A percentile compares a stretch with the other conserved stretches of the same genome.
Evolutionary conservation across 2,797 vertebrate species (phyloP).

Genomic region (Chelidonichthys spinosus): DNA sequence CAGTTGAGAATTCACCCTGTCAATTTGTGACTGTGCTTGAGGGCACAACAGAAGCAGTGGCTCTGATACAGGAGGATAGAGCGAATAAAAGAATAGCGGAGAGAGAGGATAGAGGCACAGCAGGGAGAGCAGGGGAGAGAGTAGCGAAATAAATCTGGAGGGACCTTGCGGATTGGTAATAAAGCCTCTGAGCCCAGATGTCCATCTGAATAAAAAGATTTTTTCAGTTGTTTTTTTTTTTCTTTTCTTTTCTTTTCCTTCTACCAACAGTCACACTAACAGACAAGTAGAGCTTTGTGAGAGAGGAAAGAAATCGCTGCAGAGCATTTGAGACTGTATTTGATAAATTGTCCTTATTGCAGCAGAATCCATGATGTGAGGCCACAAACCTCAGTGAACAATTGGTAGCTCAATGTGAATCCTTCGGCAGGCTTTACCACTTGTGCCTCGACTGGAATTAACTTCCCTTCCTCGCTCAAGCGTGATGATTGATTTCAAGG

Average conservation of each 20-base stretch:
- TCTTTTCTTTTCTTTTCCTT: conserved; percentile 25
- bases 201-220: conserved; percentile 66
- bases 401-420: conserved; percentile 58
- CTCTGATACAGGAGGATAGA: conserved; percentile 52
- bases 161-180: conserved; percentile 62
- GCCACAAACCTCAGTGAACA: conserved; percentile 30
- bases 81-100: conserved; percentile 32
- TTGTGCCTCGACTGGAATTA: conserved; percentile 62
- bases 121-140: conserved; percentile 38
- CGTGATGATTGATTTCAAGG: conserved; percentile 79
- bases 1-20: conserved; percentile 63
- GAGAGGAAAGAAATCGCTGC: not conserved
- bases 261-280: conserved; percentile 28
- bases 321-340: conserved; percentile 23
- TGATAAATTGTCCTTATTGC: conserved; percentile 42
- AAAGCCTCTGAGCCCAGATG: conserved; percentile 62
- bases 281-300: conserved; percentile 35
- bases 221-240: conserved; percentile 46
- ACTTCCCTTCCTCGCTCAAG: conserved; percentile 46
- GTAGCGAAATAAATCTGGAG: conserved; percentile 44
- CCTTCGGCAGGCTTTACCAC: conserved; percentile 60
- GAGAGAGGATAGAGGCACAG: conserved; percentile 37
- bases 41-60: conserved; percentile 57
- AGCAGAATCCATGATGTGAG: conserved; percentile 35
- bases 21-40: conserved; percentile 65